Percentiles rank a stretch among this genome's conserved stretches.
phyloP scores from a whole-genome alignment of 1,140 invertebrate species.

The fruit fly (Drosophila melanogaster) region Release_6_plus_ISO1_MT NC_004354.4:8415001-8415500 shows the following conservation, averaged over 20 bases:
- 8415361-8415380: slow-evolving; percentile 33
- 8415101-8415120: slow-evolving; percentile 6
- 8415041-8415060: neutral
- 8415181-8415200: slow-evolving; percentile 28
- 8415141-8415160: slow-evolving; percentile 26
- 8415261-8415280: slow-evolving; percentile 3
- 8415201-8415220: slow-evolving; percentile 13
- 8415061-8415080: neutral
- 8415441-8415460: slow-evolving; percentile 55
- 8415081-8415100: neutral
- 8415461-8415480: neutral
- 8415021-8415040: neutral
- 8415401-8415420: slow-evolving; percentile 7
- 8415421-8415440: slow-evolving; percentile 1
- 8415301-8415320: slow-evolving; percentile 34
- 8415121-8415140: slow-evolving; percentile 29
- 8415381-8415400: slow-evolving; percentile 7
- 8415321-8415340: slow-evolving; percentile 36
- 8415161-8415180: slow-evolving; percentile 45
- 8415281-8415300: slow-evolving; percentile 16
- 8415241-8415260: slow-evolving; percentile 7
- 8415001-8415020: slow-evolving; percentile 6
- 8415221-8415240: slow-evolving; percentile 8
- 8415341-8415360: slow-evolving; percentile 47
- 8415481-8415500: neutral